Base-by-base conservation (phyloP, 1,140 invertebrate species). In the Phocides pigmalion region DNA sequence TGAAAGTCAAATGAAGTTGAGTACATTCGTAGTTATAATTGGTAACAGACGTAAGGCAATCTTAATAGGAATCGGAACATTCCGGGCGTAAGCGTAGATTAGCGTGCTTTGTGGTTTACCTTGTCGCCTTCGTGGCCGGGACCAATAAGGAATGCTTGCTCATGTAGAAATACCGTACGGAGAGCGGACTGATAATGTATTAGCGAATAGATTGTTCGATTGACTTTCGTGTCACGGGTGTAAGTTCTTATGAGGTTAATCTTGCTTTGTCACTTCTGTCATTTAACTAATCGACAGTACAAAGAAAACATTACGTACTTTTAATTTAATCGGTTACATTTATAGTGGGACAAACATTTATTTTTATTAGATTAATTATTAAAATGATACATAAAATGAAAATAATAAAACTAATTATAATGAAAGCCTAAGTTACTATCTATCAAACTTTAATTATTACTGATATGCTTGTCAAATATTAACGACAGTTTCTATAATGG, bases 31-130 rank as follows among this genome's bases (percentile, higher is more conserved):
- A n/a, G 39, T 20, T 42, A 54, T 22, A 41, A 54, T 12, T 12
- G 12, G 39, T 42, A 42, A 44, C 20, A 1, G 39, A n/a, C 39
- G 14, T 14, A 17, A 20, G 39, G 44, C 39, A 46, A 32, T 58
- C 39, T 66, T 41, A 25, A 54, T 54, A 62, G 20, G 14, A 51
- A 54, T 56, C 9, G 15, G n/a, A 32, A 53, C 50, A 66, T 66
- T 66, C 58, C 51, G 46, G 62, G 35, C 49, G 64, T 46, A 20
- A 65, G 35, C 39, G 17, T 49, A 28, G 49, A 58, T 42, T 14
- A 15, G 39, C 9, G 22, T 35, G 42, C 12, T 59, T 47, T 81
- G 76, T 63, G 76, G 72, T 79, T 79, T 59, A 71, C 76, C 70
- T 81, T 75, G 74, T 64, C 64, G 64, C 49, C 35, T 11, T 47